Percentiles rank a stretch among this genome's conserved stretches.
Evolutionary conservation across 1,140 invertebrate genomes (phyloP).

Genomic region (Lycorma delicatula): DNA sequence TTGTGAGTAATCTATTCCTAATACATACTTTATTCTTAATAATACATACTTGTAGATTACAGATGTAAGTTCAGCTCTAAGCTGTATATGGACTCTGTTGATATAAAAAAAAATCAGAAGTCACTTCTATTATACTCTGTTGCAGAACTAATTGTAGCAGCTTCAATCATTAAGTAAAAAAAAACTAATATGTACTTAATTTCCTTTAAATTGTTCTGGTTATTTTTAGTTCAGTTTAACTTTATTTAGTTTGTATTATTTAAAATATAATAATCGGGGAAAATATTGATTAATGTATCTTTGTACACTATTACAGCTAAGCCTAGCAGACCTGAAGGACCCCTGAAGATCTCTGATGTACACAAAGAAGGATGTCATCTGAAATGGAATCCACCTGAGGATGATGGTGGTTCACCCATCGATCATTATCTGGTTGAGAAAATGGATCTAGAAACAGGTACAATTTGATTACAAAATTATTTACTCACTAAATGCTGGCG

Average conservation of each 20-base stretch:
- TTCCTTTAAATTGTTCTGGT: neutral
- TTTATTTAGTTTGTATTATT: neutral
- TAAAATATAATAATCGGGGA: neutral
- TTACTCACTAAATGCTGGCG: too few relatives aligned
- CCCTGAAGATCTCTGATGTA: constrained; percentile 81
- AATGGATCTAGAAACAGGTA: constrained; percentile 66
- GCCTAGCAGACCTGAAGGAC: constrained; percentile 84
- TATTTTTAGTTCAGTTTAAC: neutral
- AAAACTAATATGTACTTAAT: too few relatives aligned
- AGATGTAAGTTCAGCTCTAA: too few relatives aligned
- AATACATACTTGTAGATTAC: too few relatives aligned
- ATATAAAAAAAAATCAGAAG: too few relatives aligned
- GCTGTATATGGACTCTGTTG: too few relatives aligned
- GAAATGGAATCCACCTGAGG: constrained; percentile 87
- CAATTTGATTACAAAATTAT: too few relatives aligned
- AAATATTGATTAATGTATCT: neutral
- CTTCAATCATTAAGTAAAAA: too few relatives aligned
- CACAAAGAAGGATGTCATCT: constrained; percentile 89
- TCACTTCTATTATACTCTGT: too few relatives aligned
- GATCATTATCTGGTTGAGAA: constrained; percentile 91
- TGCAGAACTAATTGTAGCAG: too few relatives aligned
- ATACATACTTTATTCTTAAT: too few relatives aligned
- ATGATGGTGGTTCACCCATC: constrained; percentile 86
- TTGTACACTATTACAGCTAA: constrained; percentile 51
- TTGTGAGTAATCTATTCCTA: too few relatives aligned